Percentiles rank a stretch among this genome's conserved stretches.
Evolutionary conservation across 2,888 invertebrate genomes (phyloP).

Genomic region (Chouioia cunea): DNA sequence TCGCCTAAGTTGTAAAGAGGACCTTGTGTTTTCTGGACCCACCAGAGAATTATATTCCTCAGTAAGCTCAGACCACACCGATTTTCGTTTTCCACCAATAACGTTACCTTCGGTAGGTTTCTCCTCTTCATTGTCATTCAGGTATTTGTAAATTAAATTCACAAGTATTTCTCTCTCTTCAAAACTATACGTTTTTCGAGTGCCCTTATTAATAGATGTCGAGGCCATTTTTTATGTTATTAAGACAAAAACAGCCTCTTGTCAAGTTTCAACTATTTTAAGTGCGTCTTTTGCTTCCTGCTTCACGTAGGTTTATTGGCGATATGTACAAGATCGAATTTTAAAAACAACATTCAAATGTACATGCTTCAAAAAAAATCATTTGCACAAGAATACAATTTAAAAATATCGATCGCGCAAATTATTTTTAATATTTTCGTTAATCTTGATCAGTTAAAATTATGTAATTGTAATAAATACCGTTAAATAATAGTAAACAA

Average conservation of each 20-base stretch:
- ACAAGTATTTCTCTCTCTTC: slow-evolving; percentile 58
- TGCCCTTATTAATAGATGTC: slow-evolving; percentile 53
- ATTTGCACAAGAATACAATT: too few species aligned
- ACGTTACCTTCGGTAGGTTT: slow-evolving; percentile 10
- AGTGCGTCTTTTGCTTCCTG: slow-evolving; percentile 18
- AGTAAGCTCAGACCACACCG: slow-evolving; percentile 57
- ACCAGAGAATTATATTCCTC: slow-evolving; percentile 57
- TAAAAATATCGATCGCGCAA: too few species aligned
- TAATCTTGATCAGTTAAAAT: too few species aligned
- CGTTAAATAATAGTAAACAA: too few species aligned
- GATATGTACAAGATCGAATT: slow-evolving; percentile 27
- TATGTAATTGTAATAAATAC: too few species aligned
- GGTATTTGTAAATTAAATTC: slow-evolving; percentile 56
- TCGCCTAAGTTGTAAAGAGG: slow-evolving; percentile 56
- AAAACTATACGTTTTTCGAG: slow-evolving; percentile 60
- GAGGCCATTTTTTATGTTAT: slow-evolving; percentile 53
- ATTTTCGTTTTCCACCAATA: slow-evolving; percentile 52
- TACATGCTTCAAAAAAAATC: background rate
- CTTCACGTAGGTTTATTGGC: slow-evolving; percentile 33
- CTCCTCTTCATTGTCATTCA: slow-evolving; percentile 43
- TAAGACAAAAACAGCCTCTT: slow-evolving; percentile 38
- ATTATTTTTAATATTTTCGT: too few species aligned
- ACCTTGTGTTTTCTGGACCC: slow-evolving; percentile 53
- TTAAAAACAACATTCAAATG: slow-evolving; percentile 11
- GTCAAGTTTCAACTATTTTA: slow-evolving; percentile 44